Conservation (phyloP, 2,888 invertebrate species). For the Chrysopilus asiliformis region DNA sequence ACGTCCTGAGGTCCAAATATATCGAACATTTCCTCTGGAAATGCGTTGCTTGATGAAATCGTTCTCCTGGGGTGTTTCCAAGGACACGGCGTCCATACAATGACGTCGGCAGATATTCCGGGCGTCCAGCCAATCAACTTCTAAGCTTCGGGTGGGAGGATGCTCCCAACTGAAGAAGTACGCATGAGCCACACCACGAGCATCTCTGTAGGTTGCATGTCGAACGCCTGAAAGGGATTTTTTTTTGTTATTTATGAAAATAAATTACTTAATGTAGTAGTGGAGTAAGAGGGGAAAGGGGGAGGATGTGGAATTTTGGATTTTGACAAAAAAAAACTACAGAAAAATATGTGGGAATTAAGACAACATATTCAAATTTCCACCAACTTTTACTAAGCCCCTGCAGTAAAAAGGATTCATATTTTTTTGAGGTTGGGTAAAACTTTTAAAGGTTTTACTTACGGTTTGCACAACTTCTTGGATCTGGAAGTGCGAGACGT, state of each 20-base stretch:
- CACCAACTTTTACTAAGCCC: too few species aligned
- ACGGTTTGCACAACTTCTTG: constrained; percentile 80
- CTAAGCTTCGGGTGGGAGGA: constrained; percentile 62
- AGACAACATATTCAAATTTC: too few species aligned
- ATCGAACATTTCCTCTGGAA: constrained; percentile 60
- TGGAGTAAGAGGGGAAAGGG: too few species aligned
- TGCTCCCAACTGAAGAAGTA: constrained; percentile 94
- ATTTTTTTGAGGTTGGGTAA: too few species aligned
- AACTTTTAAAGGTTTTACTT: constrained; percentile 44
- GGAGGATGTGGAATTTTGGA: too few species aligned
- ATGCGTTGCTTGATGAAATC: constrained; percentile 81
- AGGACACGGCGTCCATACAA: constrained; percentile 85
- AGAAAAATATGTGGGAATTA: too few species aligned
- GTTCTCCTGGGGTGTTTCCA: constrained; percentile 83
- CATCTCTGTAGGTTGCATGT: constrained; percentile 78
- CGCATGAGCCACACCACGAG: constrained; percentile 73
- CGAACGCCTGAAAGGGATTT: constrained; percentile 52
- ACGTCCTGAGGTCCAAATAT: constrained; percentile 84
- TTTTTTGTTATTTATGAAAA: too few species aligned
- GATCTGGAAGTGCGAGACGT: constrained; percentile 74
- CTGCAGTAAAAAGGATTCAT: too few species aligned
- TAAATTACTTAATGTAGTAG: too few species aligned
- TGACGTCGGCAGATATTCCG: constrained; percentile 83
- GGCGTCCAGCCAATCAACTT: constrained; percentile 84
- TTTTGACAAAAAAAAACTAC: too few species aligned